Percentiles rank a stretch among this genome's conserved stretches.
phyloP scores from a whole-genome alignment of 2,888 invertebrate species.

The Panzeria rudis region DNA sequence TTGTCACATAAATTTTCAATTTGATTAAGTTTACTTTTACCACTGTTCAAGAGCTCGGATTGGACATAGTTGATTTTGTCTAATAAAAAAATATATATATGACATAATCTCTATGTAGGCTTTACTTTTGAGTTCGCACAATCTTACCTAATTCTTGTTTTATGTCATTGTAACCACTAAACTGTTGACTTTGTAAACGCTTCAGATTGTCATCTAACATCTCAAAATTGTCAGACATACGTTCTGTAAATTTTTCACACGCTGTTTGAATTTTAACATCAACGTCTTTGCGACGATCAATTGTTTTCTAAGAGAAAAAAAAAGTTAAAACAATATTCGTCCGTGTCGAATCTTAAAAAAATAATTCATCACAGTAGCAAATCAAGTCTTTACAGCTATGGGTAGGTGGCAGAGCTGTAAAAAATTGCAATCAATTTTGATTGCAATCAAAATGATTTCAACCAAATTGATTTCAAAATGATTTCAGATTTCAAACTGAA shows the following conservation, averaged over 20 bases:
- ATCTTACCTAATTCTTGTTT: slow-evolving; percentile 78
- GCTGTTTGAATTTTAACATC: slow-evolving; percentile 80
- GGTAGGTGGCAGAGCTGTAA: too few species aligned
- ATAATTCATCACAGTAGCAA: not conserved
- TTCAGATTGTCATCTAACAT: slow-evolving; percentile 77
- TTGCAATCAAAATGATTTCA: too few species aligned
- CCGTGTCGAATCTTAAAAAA: not conserved
- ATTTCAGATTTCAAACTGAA: too few species aligned
- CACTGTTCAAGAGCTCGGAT: slow-evolving; percentile 75
- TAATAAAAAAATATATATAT: slow-evolving; percentile 43
- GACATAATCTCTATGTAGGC: not conserved
- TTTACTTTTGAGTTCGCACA: not conserved
- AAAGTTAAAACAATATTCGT: not conserved
- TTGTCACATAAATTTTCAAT: slow-evolving; percentile 75
- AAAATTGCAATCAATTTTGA: too few species aligned
- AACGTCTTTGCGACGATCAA: slow-evolving; percentile 81
- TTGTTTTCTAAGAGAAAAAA: slow-evolving; percentile 77
- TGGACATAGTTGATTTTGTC: slow-evolving; percentile 76
- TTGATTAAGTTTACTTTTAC: slow-evolving; percentile 76
- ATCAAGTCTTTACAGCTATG: not conserved
- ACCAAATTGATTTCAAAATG: too few species aligned
- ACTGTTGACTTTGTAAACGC: slow-evolving; percentile 78
- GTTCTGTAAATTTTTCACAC: slow-evolving; percentile 80
- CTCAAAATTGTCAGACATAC: slow-evolving; percentile 80
- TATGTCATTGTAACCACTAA: slow-evolving; percentile 76